A percentile compares a stretch with the other conserved stretches of the same genome.
Evolutionary conservation across 1,140 invertebrate species (phyloP).

Genomic region (Ostrea edulis): DNA sequence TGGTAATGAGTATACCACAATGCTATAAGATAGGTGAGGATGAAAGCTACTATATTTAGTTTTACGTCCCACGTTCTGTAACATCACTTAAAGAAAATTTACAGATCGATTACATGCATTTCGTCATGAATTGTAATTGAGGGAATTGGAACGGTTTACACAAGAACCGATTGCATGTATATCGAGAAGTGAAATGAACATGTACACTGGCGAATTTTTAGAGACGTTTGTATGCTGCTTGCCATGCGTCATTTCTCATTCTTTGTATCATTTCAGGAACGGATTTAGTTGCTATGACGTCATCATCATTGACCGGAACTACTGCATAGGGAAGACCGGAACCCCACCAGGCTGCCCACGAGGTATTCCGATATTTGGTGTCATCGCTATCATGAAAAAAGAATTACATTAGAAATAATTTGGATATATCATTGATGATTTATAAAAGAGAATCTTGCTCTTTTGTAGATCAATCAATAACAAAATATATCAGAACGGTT

Average conservation of each 20-base stretch:
- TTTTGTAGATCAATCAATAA: no score
- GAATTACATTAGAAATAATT: neutral
- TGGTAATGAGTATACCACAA: neutral
- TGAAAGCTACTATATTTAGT: neutral
- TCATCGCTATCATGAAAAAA: constrained; percentile 1
- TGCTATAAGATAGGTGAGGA: neutral
- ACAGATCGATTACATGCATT: neutral
- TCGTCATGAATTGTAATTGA: neutral
- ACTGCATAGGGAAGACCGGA: constrained; percentile 22
- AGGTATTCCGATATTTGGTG: neutral
- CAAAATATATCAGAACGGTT: no score
- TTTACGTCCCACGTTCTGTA: constrained; percentile 3
- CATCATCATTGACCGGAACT: neutral
- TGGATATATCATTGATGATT: neutral
- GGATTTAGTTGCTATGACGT: neutral
- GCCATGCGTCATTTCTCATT: constrained; percentile 10
- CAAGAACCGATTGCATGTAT: neutral
- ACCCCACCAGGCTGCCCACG: neutral
- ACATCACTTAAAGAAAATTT: neutral
- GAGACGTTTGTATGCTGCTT: neutral
- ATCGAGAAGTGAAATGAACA: neutral
- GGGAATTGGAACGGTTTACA: neutral
- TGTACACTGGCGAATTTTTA: neutral
- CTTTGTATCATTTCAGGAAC: neutral
- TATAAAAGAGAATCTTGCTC: no score